A percentile compares a stretch with the other conserved stretches of the same genome.
Evolutionary conservation across 2,888 invertebrate species (phyloP).

Genomic region (Pogonocherus hispidulus): DNA sequence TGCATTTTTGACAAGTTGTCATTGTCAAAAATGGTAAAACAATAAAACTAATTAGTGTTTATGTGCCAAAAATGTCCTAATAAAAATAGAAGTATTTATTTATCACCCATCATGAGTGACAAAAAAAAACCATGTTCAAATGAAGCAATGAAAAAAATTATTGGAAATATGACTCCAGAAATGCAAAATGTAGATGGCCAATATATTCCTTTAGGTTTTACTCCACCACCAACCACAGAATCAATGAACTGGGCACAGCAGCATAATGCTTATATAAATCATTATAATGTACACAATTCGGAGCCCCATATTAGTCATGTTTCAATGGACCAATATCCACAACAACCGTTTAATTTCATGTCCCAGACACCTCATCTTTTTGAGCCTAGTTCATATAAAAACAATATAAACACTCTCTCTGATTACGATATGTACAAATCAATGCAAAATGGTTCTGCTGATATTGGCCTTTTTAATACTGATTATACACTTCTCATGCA

Average conservation of each 20-base stretch:
- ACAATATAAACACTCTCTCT: constrained; percentile 44
- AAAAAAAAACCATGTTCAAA: constrained; percentile 59
- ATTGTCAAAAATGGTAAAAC: constrained; percentile 18
- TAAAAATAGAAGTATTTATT: constrained; percentile 39
- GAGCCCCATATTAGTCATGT: constrained; percentile 39
- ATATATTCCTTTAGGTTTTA: constrained; percentile 72
- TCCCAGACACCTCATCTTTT: constrained; percentile 50
- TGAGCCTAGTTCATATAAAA: constrained; percentile 52
- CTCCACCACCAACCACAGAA: constrained; percentile 58
- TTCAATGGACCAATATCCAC: constrained; percentile 44
- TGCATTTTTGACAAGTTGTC: constrained; percentile 25
- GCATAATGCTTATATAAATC: constrained; percentile 51
- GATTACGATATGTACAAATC: constrained; percentile 57
- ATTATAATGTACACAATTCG: constrained; percentile 54
- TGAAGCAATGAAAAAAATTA: constrained; percentile 72
- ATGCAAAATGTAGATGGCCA: constrained; percentile 73
- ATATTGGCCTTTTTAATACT: constrained; percentile 52
- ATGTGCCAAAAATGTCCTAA: constrained; percentile 56
- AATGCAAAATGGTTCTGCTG: constrained; percentile 53
- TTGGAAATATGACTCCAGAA: constrained; percentile 74
- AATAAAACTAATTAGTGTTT: constrained; percentile 48
- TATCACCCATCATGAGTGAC: constrained; percentile 60
- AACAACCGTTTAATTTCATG: constrained; percentile 52
- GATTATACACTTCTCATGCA: constrained; percentile 37
- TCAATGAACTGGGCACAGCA: constrained; percentile 56